Evolutionary conservation across 2,888 invertebrate species (phyloP), one percentile per base, ranked within the genome.

Genomic region (Baccha elongata): DNA sequence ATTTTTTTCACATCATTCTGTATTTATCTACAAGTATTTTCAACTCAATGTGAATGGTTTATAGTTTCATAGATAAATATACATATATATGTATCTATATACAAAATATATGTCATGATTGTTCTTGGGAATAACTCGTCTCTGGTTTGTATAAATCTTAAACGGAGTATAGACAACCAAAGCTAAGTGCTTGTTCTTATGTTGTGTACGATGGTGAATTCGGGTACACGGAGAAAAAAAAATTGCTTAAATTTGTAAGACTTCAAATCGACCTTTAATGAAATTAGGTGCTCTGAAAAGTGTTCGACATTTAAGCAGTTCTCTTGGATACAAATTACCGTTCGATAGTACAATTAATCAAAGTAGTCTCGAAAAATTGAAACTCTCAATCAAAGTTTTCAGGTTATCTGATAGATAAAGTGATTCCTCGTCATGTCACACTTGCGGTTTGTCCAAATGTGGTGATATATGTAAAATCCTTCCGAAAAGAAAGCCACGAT

Each of bases 81-180:
- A 19, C 3, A 35, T 3, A 5, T 8, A 13, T 17, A 19, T 15
- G 4, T 11, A 15, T 1, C 15, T 17, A 44, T 3, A 4, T 13
- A 3, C 3, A 46, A 13, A 15, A 11, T 17, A 13, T 71, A 35
- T 37, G 55, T 50, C 50, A 68, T 74, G 80, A 74, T 80, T 74
- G 68, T 80, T 69, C 62, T 79, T 60, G 52, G 67, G 67, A 73
- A 73, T 73, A 79, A 35, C 67, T 69, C 68, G 68, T 50, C 64
- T 73, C 53, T 32, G 21, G 67, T 50, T 73, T 50, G 68, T 68
- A 74, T 69, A 68, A 80, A 69, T 80, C 64, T 55, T 69, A 35
- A 60, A 44, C 42, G 13, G 23, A 65, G 48, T 52, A n/a, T n/a
- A 55, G 72, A 58, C 68, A 73, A 53, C 32, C 68, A 29, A 37